Evolutionary conservation across 2,888 invertebrate species (phyloP), one percentile per base, ranked within the genome.

Genomic region (Spatulosminthurus flaviceps): DNA sequence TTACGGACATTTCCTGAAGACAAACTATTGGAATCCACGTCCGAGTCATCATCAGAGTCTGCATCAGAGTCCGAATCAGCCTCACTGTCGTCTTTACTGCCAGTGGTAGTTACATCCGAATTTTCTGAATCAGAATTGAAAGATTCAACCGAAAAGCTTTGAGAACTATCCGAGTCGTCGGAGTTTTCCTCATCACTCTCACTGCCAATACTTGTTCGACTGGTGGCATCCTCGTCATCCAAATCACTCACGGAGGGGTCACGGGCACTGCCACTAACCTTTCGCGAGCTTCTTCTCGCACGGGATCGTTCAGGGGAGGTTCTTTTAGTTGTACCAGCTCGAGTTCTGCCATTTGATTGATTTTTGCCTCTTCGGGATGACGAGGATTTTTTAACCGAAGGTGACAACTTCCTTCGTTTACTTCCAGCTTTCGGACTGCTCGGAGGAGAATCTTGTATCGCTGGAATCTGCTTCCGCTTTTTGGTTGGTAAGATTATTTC

Each of bases 201-300:
- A 64, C 72, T 78, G 28, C 71, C 78, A 42, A 72, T 72, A 66
- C 78, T 78, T 0, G 78, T 66, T 64, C 78, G 43, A 78, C 77
- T 66, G 43, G 84, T 82, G 64, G 82, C 81, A 64, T 84, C 84
- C 66, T 84, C 83, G 51, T 82, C 82, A 43, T 82, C 81, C 64
- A 83, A 76, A 79, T 84, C 83, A 77, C 82, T 81, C 22, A 80
- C 28, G 79, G 70, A 24, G 7, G 19, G 28, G 61, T 29, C 61
- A 41, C 70, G 60, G 21, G 34, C 66, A 76, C 42, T 67, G 66
- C 24, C 42, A 69, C 76, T 76, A n/a, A 76, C 22, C 43, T 76
- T 76, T n/a, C 76, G 41, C 21, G 72, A 72, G 34, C 72, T 73
- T 64, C 72, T 61, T 22, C 71, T 22, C 1, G 67, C 21, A 1